Base-by-base conservation (phyloP, 2,113 vertebrate species). In the Limanda limanda region DNA sequence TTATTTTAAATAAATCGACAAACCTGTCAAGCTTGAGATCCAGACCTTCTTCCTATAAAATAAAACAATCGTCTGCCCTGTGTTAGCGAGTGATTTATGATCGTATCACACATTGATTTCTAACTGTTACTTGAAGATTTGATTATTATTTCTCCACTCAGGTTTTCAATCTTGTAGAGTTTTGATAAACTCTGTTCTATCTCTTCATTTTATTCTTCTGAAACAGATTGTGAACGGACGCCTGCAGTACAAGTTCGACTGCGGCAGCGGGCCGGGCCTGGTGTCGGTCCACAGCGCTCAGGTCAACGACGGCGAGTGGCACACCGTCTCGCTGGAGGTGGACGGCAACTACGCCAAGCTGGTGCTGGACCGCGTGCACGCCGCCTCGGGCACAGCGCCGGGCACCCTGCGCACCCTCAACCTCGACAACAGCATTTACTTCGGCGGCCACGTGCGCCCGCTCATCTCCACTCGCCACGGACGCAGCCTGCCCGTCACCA, bases 181-280 rank as follows among this genome's bases (percentile, higher is more conserved):
- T 57, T 3, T 5, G 12, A 27, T 58, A 1, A 35, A 60, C 25
- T 35, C 27, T 54, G 18, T 37, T 20, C 7, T 5, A 7, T 37
- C 5, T 45, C 12, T 21, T 42, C 15, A 18, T 58, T 13, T 3
- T 6, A 17, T 27, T 15, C 13, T 20, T 75, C n/a, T 59, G 2
- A 71, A 51, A 3, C 65, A 99, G 98, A 98, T 99, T 12, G 95
- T 98, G 55, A 96, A 97, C 3, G 98, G 98, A 27, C 96, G 95
- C 5, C 93, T 99, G 27, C 98, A 99, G 31, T 99, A 98, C 90
- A 97, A 97, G 84, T 99, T 99, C 45, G 98, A 99, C 92, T 99
- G 98, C 57, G 98, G 98, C 83, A 98, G 98, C 1, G 98, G 98
- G 2, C 97, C 97, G 0, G 97, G 98, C 17, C 95, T 98, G 1